phyloP scores from a whole-genome alignment of 2,113 vertebrate species.

The Tinamus guttatus region DNA sequence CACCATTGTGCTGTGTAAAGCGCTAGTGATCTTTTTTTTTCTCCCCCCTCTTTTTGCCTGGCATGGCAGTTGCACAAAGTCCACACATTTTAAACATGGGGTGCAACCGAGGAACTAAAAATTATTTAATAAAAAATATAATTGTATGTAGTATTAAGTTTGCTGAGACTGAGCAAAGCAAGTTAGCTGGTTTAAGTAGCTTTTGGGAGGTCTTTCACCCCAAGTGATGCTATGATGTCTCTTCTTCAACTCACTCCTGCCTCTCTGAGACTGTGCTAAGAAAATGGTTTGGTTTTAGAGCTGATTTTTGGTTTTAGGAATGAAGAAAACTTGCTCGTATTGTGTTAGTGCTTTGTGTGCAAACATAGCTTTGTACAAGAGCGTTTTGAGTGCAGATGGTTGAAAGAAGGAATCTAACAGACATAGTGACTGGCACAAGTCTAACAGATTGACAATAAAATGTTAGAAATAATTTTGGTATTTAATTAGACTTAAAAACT shows the following conservation, averaged over 20 bases:
- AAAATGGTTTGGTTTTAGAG: not conserved
- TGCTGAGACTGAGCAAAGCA: not conserved
- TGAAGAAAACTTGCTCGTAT: not conserved
- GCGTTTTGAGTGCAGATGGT: not conserved
- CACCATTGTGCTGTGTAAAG: not conserved
- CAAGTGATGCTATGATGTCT: not conserved
- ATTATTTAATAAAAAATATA: not conserved
- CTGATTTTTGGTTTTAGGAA: not conserved
- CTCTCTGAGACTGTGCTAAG: not conserved
- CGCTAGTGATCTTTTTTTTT: not conserved
- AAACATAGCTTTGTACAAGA: not conserved
- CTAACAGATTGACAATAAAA: not conserved
- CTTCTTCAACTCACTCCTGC: not conserved
- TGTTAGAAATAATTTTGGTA: not conserved
- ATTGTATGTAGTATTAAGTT: not conserved
- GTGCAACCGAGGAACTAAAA: not conserved
- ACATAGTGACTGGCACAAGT: not conserved
- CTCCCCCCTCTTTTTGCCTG: not conserved
- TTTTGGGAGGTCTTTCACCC: not conserved
- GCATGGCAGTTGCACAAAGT: not conserved
- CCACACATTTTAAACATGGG: not conserved
- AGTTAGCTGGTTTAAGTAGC: not conserved
- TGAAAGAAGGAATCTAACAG: not conserved
- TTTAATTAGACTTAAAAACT: not conserved
- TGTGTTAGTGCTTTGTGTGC: not conserved